Evolutionary conservation across 2,888 invertebrate species (phyloP), one percentile per base, ranked within the genome.

Genomic region (Platynereis dumerilii): DNA sequence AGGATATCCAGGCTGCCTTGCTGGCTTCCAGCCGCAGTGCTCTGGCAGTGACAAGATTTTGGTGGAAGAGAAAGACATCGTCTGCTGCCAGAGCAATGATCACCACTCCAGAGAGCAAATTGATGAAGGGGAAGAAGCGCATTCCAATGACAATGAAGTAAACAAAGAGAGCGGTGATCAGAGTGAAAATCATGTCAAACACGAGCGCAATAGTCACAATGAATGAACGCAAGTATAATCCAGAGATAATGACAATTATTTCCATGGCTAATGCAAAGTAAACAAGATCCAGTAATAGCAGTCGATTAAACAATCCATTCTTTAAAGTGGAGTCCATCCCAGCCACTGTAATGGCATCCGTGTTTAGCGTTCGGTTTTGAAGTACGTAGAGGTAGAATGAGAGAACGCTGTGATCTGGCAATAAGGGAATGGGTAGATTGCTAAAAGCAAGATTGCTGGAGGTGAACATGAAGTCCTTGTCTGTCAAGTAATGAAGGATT

Each of bases 41-140:
- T 48, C 22, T 48, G 20, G 22, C 22, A 22, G 20, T n/a, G 7
- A 20, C 20, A 48, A 48, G 22, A 20, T n/a, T 48, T 7, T 48
- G 20, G 48, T 48, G 22, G 22, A 20, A 48, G n/a, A 48, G 48
- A 48, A 48, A 48, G 22, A 48, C 48, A 48, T 48, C 48, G 17
- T 48, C 48, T 48, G 48, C 48, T 48, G 22, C 48, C 48, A 48
- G 48, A 48, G 48, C 48, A 7, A 48, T 48, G n/a, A 48, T 48
- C 20, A 48, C 48, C 22, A 48, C 20, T 20, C 48, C 48, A 20
- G 48, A 48, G n/a, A 48, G 22, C n/a, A 48, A 22, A 48, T 48
- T 48, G 20, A 48, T n/a, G 22, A 48, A 48, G n/a, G 48, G 48
- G 22, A 48, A 48, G 48, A 48, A 48, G 48, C 7, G 3, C n/a